Percentiles rank a stretch among this genome's conserved stretches.
Conservation (phyloP, 2,888 invertebrate species). For the Unio pictorum region DNA sequence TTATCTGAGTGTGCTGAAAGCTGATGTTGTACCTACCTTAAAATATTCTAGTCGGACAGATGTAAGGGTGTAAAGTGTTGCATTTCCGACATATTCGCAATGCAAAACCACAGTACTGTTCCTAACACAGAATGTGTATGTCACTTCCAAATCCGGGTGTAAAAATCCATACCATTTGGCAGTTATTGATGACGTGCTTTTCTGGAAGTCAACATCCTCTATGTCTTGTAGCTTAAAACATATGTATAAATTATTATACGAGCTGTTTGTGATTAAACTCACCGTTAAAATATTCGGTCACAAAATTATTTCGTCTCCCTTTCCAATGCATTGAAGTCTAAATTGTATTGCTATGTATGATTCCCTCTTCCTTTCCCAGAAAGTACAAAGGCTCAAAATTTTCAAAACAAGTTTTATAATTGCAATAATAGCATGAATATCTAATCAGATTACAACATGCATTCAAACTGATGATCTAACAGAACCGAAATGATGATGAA, state of each 20-base stretch:
- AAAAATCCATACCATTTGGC: constrained; percentile 14
- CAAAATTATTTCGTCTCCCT: no score
- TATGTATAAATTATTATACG: neutral
- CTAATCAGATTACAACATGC: no score
- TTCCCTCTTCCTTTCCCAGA: no score
- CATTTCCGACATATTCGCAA: constrained; percentile 2
- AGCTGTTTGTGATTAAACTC: no score
- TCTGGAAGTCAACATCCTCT: constrained; percentile 17
- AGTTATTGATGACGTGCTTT: constrained; percentile 1
- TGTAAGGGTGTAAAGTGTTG: neutral
- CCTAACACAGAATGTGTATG: constrained; percentile 9
- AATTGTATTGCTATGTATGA: no score
- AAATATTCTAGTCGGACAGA: neutral
- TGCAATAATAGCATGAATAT: no score
- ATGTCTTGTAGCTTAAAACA: constrained; percentile 7
- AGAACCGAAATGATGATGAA: no score
- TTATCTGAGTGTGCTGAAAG: neutral
- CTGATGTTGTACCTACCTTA: constrained; percentile 1
- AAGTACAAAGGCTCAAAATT: no score
- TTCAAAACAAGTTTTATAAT: no score
- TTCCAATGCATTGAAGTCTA: no score
- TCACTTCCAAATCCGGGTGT: constrained; percentile 11
- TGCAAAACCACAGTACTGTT: neutral
- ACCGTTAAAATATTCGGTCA: no score
- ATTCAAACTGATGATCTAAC: no score